Base-by-base conservation (phyloP, 2,113 vertebrate species). In the Dermatemys mawii region DNA sequence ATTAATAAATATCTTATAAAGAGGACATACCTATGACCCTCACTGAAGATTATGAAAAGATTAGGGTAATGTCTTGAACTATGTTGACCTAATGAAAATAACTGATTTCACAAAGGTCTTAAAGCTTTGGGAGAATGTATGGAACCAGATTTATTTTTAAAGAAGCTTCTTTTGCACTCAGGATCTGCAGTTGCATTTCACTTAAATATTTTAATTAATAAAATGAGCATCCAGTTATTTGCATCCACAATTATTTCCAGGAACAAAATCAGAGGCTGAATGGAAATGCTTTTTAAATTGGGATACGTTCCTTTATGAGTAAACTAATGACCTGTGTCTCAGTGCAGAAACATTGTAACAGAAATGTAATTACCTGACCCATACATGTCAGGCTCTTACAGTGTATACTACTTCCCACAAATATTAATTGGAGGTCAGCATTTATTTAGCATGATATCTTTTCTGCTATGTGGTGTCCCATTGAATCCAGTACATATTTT, bases 381-480 rank as follows among this genome's bases (percentile, higher is more conserved):
- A 78, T 89, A 88, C 70, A 49, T 88, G 80, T 84, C 82, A 84
- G 95, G 91, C 44, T 95, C n/a, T 70, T 38, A 70, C 35, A 22
- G 4, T 38, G 9, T 38, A 76, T 46, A 93, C 82, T 89, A 83
- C n/a, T 53, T 82, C 49, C 90, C 82, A 76, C 53, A 93, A 89
- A 87, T 81, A 96, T 94, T 75, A 86, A 89, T 90, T 94, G 89
- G 60, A 82, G 93, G 10, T 94, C 92, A 96, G 84, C 83, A 50
- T 80, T 86, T 90, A 96, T 78, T 41, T 57, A 81, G 81, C 70
- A 83, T 55, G 46, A 48, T 14, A 73, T 54, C 10, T 93, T 93
- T 96, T 84, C 78, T 82, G 85, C 12, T 53, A 90, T 78, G 63
- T 67, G 60, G 60, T 67, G 35, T 67, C 35, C 63, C 35, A 70